Evolutionary conservation across 2,888 invertebrate species (phyloP).

Genomic region (Drosophila robusta): DNA sequence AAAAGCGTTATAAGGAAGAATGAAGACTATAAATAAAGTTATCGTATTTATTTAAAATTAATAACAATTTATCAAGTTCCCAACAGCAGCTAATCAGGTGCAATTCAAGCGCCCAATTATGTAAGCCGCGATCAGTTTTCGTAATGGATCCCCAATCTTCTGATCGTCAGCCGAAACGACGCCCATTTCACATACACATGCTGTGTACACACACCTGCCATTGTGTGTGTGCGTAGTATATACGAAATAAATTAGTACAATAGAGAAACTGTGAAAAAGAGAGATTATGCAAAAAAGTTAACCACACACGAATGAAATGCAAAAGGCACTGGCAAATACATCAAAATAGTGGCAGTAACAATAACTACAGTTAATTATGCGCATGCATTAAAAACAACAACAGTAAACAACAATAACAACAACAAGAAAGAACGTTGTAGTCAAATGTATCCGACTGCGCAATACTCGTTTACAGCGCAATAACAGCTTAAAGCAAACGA

Average conservation of each 20-base stretch:
- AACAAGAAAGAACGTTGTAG: not conserved
- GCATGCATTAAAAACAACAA: conserved; percentile 53
- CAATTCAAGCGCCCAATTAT: not conserved
- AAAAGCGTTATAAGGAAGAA: conserved; percentile 25
- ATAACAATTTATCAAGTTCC: not conserved
- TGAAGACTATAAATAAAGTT: conserved; percentile 73
- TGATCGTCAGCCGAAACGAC: not conserved
- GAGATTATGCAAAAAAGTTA: conserved; percentile 36
- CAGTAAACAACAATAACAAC: conserved; percentile 13
- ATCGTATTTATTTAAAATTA: conserved; percentile 66
- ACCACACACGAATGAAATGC: conserved; percentile 50
- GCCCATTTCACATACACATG: not conserved
- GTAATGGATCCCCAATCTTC: not conserved
- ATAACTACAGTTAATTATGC: conserved; percentile 58
- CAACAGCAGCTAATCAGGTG: not conserved
- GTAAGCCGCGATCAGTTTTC: not conserved
- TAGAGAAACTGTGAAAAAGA: conserved; percentile 2
- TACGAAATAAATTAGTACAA: conserved; percentile 1
- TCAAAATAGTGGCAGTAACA: conserved; percentile 22
- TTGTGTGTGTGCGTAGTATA: not conserved
- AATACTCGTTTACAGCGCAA: not conserved
- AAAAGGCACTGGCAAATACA: conserved; percentile 21
- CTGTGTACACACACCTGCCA: not conserved
- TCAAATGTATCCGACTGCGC: not conserved
- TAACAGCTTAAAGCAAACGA: no score